Base-by-base conservation (phyloP, 2,797 vertebrate species). In the Pseudocheirus occidentalis region DNA sequence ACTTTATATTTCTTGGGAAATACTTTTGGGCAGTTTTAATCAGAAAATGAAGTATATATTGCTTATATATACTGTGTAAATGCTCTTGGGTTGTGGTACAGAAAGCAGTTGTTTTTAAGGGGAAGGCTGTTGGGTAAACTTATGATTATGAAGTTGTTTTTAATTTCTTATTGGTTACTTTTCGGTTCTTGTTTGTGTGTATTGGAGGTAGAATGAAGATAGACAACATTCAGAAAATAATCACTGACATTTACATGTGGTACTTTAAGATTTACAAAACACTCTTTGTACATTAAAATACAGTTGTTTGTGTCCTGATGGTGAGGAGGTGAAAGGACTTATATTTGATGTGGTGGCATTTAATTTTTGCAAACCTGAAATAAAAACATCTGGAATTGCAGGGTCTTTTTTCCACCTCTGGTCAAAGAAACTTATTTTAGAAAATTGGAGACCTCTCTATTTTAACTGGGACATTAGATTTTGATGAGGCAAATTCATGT, bases 41-140 rank as follows among this genome's bases (percentile, higher is more conserved):
- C 95, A 59, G 55, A 95, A 87, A 96, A 73, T 55, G 81, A 95
- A 97, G 93, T 31, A 12, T 57, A 73, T 21, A 2, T 40, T 73
- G 66, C 16, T 73, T 40, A 27, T 27, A 27, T 16, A n/a, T 58
- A 52, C 46, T 54, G 21, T 53, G 28, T 56, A 95, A 92, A 5
- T 27, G 50, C 50, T 55, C 0, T 50, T 95, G 57, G 40, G 66
- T 46, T 93, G 0, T 96, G 94, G 53, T 81, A 9, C 73, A 90
- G 59, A 91, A 90, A 96, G 81, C 54, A 93, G 11, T 28, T 29
- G 1, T n/a, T 94, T 40, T 46, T 0, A 0, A 81, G 40, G 40
- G 13, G 46, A 93, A 92, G 73, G 89, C 34, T 40, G 0, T 29
- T 87, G 52, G 29, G 16, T 93, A 56, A 94, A 53, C 13, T 14